Percentiles rank a stretch among this genome's conserved stretches.
Evolutionary conservation across 1,140 invertebrate species (phyloP).

Genomic region (Apis laboriosa): DNA sequence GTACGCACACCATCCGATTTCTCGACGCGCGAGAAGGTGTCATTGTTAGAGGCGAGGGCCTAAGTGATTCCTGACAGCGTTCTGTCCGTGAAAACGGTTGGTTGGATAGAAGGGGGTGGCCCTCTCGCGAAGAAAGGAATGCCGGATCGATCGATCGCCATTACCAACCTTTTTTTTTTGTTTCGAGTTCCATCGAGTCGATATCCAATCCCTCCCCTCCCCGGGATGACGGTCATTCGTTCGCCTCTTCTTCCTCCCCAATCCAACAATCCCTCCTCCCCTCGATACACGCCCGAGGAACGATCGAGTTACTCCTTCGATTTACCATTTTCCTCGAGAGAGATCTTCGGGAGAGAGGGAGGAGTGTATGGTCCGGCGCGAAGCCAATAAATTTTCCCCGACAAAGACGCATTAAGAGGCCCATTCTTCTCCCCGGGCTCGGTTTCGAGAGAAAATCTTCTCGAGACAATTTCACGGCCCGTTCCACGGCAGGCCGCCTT

Average conservation of each 20-base stretch:
- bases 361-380: background rate
- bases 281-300: background rate
- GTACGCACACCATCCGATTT: no score
- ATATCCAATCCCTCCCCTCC: constrained; percentile 22
- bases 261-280: background rate
- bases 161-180: constrained; percentile 57
- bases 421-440: constrained; percentile 22
- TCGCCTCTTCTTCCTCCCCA: constrained; percentile 23
- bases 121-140: constrained; percentile 1
- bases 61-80: constrained; percentile 72
- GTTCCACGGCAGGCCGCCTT: constrained; percentile 20
- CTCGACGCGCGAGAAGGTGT: constrained; percentile 25
- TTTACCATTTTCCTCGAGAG: background rate
- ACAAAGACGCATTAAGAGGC: constrained; percentile 29
- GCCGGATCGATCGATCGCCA: constrained; percentile 58
- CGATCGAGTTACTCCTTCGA: no score
- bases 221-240: constrained; percentile 46
- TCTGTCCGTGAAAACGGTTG: constrained; percentile 62
- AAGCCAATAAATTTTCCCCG: constrained; percentile 23
- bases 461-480: constrained; percentile 45
- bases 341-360: no score
- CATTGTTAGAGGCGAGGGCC: constrained; percentile 64
- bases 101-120: constrained; percentile 40
- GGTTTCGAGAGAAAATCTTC: background rate
- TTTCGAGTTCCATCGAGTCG: constrained; percentile 23